Evolutionary conservation across 2,888 invertebrate species (phyloP).

Genomic region (Atrina japonica): DNA sequence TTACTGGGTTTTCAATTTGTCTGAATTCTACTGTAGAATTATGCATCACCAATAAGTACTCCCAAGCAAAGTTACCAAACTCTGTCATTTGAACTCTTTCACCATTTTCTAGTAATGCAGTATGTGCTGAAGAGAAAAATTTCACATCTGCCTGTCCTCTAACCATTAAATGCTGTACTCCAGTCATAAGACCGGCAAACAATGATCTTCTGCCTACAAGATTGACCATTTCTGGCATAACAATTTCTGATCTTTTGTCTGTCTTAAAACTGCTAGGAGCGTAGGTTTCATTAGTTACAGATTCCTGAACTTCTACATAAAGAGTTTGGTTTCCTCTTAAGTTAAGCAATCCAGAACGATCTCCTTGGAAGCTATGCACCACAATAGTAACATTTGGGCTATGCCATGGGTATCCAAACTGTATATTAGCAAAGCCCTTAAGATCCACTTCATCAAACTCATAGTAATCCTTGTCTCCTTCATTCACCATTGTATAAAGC

Average conservation of each 20-base stretch:
- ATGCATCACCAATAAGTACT: conserved; percentile 58
- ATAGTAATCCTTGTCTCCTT: conserved; percentile 54
- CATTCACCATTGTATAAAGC: conserved; percentile 65
- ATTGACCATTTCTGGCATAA: conserved; percentile 61
- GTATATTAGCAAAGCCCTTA: conserved; percentile 62
- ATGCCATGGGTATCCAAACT: conserved; percentile 60
- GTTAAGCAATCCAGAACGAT: conserved; percentile 66
- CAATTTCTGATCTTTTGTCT: conserved; percentile 60
- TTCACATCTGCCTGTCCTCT: conserved; percentile 61
- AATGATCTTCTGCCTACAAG: conserved; percentile 64
- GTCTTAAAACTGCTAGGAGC: conserved; percentile 69
- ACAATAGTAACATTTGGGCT: conserved; percentile 47
- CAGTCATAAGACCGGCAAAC: conserved; percentile 66
- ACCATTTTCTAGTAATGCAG: conserved; percentile 65
- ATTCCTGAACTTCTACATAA: conserved; percentile 67
- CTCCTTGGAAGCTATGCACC: conserved; percentile 65
- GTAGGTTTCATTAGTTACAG: conserved; percentile 62
- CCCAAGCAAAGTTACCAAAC: conserved; percentile 67
- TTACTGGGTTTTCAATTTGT: conserved; percentile 54
- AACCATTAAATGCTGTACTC: conserved; percentile 58
- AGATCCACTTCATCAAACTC: conserved; percentile 68
- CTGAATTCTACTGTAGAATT: conserved; percentile 61
- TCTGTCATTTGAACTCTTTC: conserved; percentile 61
- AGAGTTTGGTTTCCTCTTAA: conserved; percentile 59
- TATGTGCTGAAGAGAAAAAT: conserved; percentile 63